These are phyloP conservation scores for Hiodon alosoides DNA, from an alignment of 2,113 vertebrate species.

Conservation along the genomic window DNA sequence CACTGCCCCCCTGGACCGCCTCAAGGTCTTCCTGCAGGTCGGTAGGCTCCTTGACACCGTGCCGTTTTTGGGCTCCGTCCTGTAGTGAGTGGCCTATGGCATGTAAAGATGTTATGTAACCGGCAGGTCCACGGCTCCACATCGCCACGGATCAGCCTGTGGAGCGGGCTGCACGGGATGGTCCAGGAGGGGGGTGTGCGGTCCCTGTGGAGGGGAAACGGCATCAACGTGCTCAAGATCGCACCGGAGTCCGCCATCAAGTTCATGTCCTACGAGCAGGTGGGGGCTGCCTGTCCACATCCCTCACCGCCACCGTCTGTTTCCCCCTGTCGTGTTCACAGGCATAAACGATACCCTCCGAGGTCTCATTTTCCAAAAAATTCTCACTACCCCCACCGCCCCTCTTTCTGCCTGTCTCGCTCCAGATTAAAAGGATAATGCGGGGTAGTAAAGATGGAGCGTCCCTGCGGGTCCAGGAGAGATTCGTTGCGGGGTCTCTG, in stretches of 20 bases:
- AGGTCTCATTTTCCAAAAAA: not conserved
- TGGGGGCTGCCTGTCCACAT: constrained; percentile 36
- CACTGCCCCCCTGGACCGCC: constrained; percentile 85
- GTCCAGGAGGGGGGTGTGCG: constrained; percentile 78
- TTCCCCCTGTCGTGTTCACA: not conserved
- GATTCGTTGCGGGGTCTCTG: constrained; percentile 86
- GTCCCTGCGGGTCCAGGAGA: constrained; percentile 72
- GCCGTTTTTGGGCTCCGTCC: too few relatives aligned
- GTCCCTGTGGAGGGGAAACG: constrained; percentile 82
- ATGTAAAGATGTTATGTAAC: not conserved
- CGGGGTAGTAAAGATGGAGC: constrained; percentile 65
- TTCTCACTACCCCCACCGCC: not conserved
- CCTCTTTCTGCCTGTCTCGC: constrained; percentile 12
- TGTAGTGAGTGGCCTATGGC: not conserved
- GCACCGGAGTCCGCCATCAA: constrained; percentile 92
- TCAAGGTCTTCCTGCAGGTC: constrained; percentile 93
- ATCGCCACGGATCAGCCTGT: constrained; percentile 68
- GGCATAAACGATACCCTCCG: not conserved
- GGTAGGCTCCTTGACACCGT: not conserved
- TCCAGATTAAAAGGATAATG: constrained; percentile 83
- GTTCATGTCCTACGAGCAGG: constrained; percentile 95
- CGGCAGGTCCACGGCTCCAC: constrained; percentile 78
- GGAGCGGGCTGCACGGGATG: constrained; percentile 71
- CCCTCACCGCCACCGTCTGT: not conserved
- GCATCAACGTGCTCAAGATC: constrained; percentile 85